phyloP scores from a whole-genome alignment of 2,797 vertebrate species.

The Diplodus puntazzo region DNA sequence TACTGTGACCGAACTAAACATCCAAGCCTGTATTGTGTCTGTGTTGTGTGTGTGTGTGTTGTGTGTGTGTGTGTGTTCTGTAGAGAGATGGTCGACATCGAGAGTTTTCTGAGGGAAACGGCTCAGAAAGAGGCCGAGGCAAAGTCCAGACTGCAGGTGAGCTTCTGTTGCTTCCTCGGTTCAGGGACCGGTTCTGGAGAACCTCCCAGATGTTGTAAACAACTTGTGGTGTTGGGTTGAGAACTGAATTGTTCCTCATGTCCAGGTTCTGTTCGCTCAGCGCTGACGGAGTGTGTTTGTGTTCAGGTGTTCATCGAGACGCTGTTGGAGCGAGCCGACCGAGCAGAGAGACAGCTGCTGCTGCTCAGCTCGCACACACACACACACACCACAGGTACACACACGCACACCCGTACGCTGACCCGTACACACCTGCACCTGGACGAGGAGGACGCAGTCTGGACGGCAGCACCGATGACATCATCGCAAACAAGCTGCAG shows the following conservation, averaged over 20 bases:
- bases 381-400: background rate
- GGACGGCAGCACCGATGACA: constrained; percentile 56
- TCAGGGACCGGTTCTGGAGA: no score
- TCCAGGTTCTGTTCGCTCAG: no score
- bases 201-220: no score
- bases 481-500: constrained; percentile 43
- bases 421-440: background rate
- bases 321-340: constrained; percentile 90
- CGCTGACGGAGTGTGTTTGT: background rate
- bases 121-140: constrained; percentile 77
- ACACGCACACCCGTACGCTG: background rate
- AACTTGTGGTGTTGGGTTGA: no score
- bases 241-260: no score
- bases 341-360: constrained; percentile 89
- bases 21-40: background rate
- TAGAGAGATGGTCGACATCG: constrained; percentile 80
- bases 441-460: constrained; percentile 62
- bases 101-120: constrained; percentile 76
- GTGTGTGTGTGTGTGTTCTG: constrained; percentile 29
- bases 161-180: background rate
- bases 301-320: constrained; percentile 90
- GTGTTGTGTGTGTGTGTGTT: background rate
- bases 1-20: no score
- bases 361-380: constrained; percentile 63
- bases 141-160: constrained; percentile 79